A percentile compares a stretch with the other conserved stretches of the same genome.
Conservation (phyloP, 2,113 vertebrate species). For the Percina caprodes region DNA sequence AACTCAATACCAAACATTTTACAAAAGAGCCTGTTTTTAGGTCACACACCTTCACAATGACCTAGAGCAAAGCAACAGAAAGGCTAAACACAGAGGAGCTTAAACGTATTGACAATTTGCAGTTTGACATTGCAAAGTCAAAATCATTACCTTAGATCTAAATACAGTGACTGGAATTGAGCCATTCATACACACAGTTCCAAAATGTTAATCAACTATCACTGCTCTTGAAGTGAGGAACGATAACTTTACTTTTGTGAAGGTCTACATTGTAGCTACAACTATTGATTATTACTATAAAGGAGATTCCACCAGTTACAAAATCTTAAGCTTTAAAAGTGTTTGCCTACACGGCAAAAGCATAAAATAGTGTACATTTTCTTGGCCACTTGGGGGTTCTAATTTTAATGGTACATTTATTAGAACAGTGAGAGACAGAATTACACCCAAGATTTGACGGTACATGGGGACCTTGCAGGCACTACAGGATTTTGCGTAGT, state of each 20-base stretch:
- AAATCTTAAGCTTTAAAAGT: neutral
- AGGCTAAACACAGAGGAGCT: neutral
- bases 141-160: neutral
- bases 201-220: neutral
- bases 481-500: too few species aligned
- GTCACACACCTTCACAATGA: neutral
- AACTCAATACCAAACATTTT: neutral
- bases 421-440: too few species aligned
- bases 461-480: too few species aligned
- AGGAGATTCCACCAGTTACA: neutral
- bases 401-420: too few species aligned
- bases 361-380: neutral
- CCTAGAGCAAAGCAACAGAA: neutral
- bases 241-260: neutral
- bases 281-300: neutral
- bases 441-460: too few species aligned
- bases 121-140: neutral
- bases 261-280: neutral
- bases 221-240: neutral
- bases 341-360: neutral
- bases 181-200: neutral
- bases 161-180: neutral
- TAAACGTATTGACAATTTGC: neutral
- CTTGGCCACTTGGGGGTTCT: neutral
- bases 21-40: neutral